Evolutionary conservation across 1,140 invertebrate species (phyloP).

Genomic region (Lepidostoma basale): DNA sequence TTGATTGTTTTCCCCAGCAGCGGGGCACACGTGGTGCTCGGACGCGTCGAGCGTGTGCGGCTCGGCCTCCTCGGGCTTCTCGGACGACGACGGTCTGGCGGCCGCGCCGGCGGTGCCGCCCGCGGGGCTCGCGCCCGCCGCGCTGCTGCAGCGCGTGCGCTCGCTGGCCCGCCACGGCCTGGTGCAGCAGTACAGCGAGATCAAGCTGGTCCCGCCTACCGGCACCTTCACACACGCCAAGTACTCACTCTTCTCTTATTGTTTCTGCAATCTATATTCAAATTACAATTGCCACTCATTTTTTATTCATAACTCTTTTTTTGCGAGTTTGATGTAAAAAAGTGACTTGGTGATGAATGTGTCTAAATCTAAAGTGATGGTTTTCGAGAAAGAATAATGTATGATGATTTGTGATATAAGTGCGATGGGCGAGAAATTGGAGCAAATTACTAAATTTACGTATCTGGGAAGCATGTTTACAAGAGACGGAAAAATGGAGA

Average conservation of each 20-base stretch:
- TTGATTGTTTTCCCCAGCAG: constrained; percentile 19
- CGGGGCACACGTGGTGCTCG: constrained; percentile 41
- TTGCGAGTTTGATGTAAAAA: no score
- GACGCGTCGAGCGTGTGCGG: constrained; percentile 51
- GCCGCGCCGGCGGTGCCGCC: constrained; percentile 75
- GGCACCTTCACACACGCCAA: constrained; percentile 82
- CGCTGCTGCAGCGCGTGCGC: constrained; percentile 70
- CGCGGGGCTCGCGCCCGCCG: constrained; percentile 78
- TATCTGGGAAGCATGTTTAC: no score
- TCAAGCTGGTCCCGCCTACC: constrained; percentile 79
- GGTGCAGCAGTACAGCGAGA: constrained; percentile 82
- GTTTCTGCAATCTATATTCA: not conserved
- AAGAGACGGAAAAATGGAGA: no score
- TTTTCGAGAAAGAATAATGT: no score
- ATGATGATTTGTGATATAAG: no score
- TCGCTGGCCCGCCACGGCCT: constrained; percentile 75
- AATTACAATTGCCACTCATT: no score
- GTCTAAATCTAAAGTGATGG: no score
- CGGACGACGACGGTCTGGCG: constrained; percentile 85
- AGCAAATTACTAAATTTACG: no score
- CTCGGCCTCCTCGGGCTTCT: constrained; percentile 83
- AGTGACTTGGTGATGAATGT: no score
- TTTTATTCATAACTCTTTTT: no score
- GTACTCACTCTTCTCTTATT: constrained; percentile 47
- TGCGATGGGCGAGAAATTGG: no score